Evolutionary conservation across 2,113 vertebrate species (phyloP).

Genomic region (Morone chrysops): DNA sequence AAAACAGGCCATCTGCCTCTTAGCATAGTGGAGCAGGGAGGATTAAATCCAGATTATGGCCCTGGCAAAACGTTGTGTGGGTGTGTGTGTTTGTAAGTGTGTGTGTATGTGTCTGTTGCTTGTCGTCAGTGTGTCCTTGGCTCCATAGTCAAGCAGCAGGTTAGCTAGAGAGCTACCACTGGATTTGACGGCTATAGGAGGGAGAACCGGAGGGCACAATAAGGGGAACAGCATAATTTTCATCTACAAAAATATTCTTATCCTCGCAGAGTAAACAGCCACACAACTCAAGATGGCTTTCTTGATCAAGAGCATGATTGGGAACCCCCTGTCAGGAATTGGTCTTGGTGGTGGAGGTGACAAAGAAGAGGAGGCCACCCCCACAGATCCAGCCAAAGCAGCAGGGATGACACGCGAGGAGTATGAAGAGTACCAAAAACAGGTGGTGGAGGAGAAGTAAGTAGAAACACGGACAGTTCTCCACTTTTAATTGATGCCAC

Average conservation of each 20-base stretch:
- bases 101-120: slow-evolving; percentile 82
- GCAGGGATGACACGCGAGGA: slow-evolving; percentile 97
- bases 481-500: slow-evolving; percentile 31
- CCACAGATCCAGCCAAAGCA: slow-evolving; percentile 91
- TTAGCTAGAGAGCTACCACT: slow-evolving; percentile 81
- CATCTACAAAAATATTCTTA: slow-evolving; percentile 6
- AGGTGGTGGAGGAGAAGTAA: slow-evolving; percentile 98
- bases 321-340: slow-evolving; percentile 93
- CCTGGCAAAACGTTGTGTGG: slow-evolving; percentile 77
- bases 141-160: slow-evolving; percentile 80
- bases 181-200: slow-evolving; percentile 64
- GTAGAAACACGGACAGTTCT: slow-evolving; percentile 74
- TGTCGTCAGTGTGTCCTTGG: slow-evolving; percentile 87
- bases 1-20: slow-evolving; percentile 94
- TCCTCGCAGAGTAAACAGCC: slow-evolving; percentile 27
- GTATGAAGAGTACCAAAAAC: slow-evolving; percentile 97
- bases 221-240: slow-evolving; percentile 31
- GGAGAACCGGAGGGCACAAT: slow-evolving; percentile 43
- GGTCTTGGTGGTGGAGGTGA: slow-evolving; percentile 92
- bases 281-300: slow-evolving; percentile 88
- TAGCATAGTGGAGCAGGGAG: slow-evolving; percentile 83
- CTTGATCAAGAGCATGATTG: slow-evolving; percentile 95
- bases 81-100: slow-evolving; percentile 46
- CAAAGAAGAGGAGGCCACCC: slow-evolving; percentile 88
- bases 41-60: slow-evolving; percentile 97